phyloP scores from a whole-genome alignment of 2,113 vertebrate genomes.

The Trematocara unimaculatum region DNA sequence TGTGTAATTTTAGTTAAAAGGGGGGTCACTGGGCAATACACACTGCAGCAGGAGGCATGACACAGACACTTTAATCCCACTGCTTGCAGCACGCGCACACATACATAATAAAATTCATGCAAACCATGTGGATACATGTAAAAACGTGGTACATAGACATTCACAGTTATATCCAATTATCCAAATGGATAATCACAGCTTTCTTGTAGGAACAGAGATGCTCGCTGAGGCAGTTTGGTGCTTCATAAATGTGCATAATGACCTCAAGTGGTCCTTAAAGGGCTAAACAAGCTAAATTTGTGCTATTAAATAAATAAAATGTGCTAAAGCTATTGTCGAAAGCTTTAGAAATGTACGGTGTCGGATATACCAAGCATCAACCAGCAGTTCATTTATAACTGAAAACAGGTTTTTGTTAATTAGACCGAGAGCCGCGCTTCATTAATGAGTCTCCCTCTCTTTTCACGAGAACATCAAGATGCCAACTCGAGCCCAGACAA shows the following conservation, averaged over 20 bases:
- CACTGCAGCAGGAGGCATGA: neutral
- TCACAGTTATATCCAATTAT: neutral
- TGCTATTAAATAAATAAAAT: neutral
- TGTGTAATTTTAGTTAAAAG: neutral
- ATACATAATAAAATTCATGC: neutral
- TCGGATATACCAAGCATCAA: neutral
- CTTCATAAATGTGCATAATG: neutral
- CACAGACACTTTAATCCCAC: neutral
- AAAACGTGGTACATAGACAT: neutral
- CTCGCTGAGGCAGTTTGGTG: neutral
- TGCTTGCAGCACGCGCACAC: neutral
- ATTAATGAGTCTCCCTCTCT: neutral
- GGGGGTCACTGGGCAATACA: rapidly evolving
- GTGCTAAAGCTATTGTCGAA: neutral
- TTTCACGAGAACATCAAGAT: neutral
- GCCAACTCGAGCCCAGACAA: neutral
- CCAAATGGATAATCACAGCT: neutral
- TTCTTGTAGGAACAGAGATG: neutral
- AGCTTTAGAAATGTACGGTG: neutral
- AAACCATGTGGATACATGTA: neutral
- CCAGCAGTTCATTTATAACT: neutral
- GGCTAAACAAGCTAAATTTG: neutral
- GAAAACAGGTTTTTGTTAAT: neutral
- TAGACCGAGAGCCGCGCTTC: neutral
- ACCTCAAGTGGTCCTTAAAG: neutral